Evolutionary conservation across 2,113 vertebrate species (phyloP).

Genomic region (Peromyscus californicus): DNA sequence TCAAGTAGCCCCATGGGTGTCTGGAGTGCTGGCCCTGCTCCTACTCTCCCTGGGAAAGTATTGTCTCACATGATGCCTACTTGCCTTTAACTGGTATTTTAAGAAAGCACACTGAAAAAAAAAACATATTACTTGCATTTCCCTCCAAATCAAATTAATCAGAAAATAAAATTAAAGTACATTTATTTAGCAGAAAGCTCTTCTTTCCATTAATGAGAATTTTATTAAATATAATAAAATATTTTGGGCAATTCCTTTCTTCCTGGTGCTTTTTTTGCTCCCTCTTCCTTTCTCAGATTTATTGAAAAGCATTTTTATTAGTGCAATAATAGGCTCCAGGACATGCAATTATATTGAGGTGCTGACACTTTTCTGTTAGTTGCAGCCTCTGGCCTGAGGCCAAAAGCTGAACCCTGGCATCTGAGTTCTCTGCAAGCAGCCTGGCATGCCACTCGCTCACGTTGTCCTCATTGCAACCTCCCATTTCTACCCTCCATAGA

Average conservation of each 20-base stretch:
- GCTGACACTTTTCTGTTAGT: slow-evolving; percentile 85
- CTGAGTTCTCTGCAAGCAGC: slow-evolving; percentile 64
- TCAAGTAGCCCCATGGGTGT: slow-evolving; percentile 1
- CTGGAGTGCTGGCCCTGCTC: neutral
- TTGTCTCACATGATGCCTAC: neutral
- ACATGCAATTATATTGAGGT: slow-evolving; percentile 86
- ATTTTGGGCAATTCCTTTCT: slow-evolving; percentile 82
- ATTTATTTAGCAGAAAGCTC: slow-evolving; percentile 83
- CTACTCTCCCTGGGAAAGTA: slow-evolving; percentile 66
- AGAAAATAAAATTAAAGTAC: slow-evolving; percentile 84
- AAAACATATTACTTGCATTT: slow-evolving; percentile 63
- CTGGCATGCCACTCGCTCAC: slow-evolving; percentile 45
- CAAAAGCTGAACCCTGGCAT: slow-evolving; percentile 79
- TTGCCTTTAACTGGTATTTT: slow-evolving; percentile 68
- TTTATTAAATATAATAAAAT: slow-evolving; percentile 86
- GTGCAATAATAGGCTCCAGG: slow-evolving; percentile 83
- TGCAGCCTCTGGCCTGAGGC: slow-evolving; percentile 86
- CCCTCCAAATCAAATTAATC: slow-evolving; percentile 81
- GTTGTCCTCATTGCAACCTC: slow-evolving; percentile 70
- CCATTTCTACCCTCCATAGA: slow-evolving; percentile 26
- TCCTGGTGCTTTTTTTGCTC: slow-evolving; percentile 64
- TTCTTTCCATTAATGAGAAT: slow-evolving; percentile 82
- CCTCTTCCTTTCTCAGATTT: slow-evolving; percentile 79
- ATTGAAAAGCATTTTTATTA: slow-evolving; percentile 86
- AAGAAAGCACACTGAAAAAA: slow-evolving; percentile 61